Base-by-base conservation (phyloP, 2,113 vertebrate genomes). In the Thermophis baileyi region DNA sequence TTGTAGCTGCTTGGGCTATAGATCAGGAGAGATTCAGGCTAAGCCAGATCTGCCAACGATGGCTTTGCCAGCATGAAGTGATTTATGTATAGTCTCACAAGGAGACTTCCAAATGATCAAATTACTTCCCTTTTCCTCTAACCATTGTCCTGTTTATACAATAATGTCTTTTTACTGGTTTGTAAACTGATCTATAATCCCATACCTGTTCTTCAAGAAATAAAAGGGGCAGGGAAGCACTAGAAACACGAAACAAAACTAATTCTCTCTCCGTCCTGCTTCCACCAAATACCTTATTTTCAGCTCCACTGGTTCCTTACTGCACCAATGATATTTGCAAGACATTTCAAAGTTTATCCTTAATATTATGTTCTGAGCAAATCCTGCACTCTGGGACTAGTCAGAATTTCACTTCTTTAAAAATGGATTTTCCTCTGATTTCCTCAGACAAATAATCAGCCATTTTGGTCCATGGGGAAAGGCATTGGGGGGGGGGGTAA, bases 101-200 rank as follows among this genome's bases (percentile, higher is more conserved):
- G n/a, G 20, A 69, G 50, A 89, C 24, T 44, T 74, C 5, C 63
- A 90, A 25, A 35, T 25, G 49, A 90, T 81, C 30, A 24, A 12
- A 22, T 90, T 90, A 46, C 27, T 74, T 51, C 35, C 2, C 93
- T 3, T 35, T 53, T 18, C 49, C 60, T 3, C 1, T 93, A 88
- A 81, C 69, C 35, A 22, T 81, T 44, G 53, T 51, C 91, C 87
- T 47, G 2, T 54, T n/a, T 88, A 88, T 24, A 54, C 35, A 90
- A 90, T 53, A n/a, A 24, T 3, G 35, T 92, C 49, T 63, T 93
- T 89, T 74, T n/a, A 91, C 86, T 91, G 95, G 92, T 89, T n/a
- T 94, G 89, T 90, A 93, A 54, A 90, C 40, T 53, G 74, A 18
- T 69, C 49, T 74, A 16, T 22, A 92, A 35, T 69, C 60, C 14